Evolutionary conservation across 1,140 invertebrate species (phyloP).

Genomic region (Mizuhopecten yessoensis): DNA sequence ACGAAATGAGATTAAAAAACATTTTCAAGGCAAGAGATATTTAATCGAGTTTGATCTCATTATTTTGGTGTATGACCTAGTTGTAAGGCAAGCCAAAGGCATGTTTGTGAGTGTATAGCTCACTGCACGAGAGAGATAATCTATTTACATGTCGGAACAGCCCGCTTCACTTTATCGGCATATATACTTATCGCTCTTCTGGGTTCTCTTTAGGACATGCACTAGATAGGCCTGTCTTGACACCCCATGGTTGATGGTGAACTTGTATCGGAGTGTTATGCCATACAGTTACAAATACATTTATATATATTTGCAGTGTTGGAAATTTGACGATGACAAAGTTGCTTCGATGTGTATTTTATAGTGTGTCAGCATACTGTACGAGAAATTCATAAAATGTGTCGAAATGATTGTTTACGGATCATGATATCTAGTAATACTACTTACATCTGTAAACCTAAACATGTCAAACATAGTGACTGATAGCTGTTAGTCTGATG

Average conservation of each 20-base stretch:
- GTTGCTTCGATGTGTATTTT: too few species aligned
- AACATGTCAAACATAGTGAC: too few species aligned
- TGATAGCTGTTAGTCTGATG: too few species aligned
- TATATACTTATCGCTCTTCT: background rate
- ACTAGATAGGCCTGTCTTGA: background rate
- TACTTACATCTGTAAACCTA: too few species aligned
- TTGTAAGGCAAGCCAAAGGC: background rate
- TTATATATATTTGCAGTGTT: too few species aligned
- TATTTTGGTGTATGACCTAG: conserved; percentile 27
- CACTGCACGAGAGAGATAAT: background rate
- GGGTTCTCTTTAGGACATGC: background rate
- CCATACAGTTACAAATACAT: background rate
- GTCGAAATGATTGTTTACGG: too few species aligned
- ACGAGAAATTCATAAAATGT: too few species aligned
- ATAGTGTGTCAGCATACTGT: too few species aligned
- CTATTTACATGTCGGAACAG: background rate
- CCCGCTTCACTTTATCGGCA: background rate
- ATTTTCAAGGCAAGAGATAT: background rate
- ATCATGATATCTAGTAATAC: too few species aligned
- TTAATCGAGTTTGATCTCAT: conserved; percentile 6
- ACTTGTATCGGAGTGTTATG: background rate
- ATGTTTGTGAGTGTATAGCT: background rate
- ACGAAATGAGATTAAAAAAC: background rate
- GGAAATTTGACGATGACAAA: too few species aligned
- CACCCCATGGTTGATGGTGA: background rate